Base-by-base conservation (phyloP, 2,113 vertebrate genomes). In the Daubentonia madagascariensis region DNA sequence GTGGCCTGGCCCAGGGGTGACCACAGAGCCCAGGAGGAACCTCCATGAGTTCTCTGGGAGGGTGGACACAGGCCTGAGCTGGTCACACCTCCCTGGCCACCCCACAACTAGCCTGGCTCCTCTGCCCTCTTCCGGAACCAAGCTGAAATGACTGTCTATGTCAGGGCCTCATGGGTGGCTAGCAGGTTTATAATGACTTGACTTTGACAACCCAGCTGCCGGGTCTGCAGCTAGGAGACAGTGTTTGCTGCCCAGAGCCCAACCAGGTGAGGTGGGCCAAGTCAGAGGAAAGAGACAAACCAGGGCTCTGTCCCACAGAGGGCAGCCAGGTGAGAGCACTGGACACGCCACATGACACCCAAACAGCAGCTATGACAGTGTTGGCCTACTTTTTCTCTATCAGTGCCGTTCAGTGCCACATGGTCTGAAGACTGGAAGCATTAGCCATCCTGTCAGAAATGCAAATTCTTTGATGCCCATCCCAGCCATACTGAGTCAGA, bases 151-250 rank as follows among this genome's bases (percentile, higher is more conserved):
- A 32, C 30, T 52, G 25, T 11, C n/a, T 35, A 14, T 45, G 68
- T 25, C 52, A 11, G 3, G 43, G 25, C n/a, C 57, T 37, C 67
- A 11, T 6, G 28, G 48, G 30, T 0, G 0, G 37, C n/a, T 22
- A 17, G 40, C 3, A n/a, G 18, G 54, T 52, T 91, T 59, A 70
- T 73, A 54, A 14, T 25, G 18, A 32, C 23, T 70, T 18, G 61
- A 40, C n/a, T 50, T 63, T 43, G 35, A 37, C 30, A 48, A 73
- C 8, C 67, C 25, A 20, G 52, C 52, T 89, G 22, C 8, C 1
- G 0, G n/a, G n/a, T 50, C 50, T 65, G 32, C n/a, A 70, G 7
- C 65, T 43, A 7, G 54, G n/a, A 83, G 43, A n/a, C n/a, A 67
- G 22, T 14, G 43, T 16, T 16, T 48, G 20, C 8, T 32, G 25